Base-by-base conservation (phyloP, 2,888 invertebrate genomes). In the Alsophila aescularia region DNA sequence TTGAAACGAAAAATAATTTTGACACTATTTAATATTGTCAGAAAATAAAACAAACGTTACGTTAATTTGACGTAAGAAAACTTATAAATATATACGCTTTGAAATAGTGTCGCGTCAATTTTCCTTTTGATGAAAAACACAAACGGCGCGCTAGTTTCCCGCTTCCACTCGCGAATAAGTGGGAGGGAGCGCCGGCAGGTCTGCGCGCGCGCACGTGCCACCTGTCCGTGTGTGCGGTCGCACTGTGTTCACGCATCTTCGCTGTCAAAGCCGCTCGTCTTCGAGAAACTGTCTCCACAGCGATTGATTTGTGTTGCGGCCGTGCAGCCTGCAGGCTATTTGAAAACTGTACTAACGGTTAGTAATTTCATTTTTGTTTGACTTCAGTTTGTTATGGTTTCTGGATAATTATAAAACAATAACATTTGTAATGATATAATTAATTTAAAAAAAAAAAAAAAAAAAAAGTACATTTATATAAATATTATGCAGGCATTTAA, bases 121-220 rank as follows among this genome's bases (percentile, higher is more conserved):
- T 42, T 51, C 32, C 15, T 14, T 16, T 24, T n/a, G n/a, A 16
- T 7, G 45, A 47, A 44, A 52, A 52, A 7, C 31, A 7, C 5
- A 8, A 16, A 15, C 14, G 9, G 35, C 36, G 37, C 8, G 47
- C 15, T n/a, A 35, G 39, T 40, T 53, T 53, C 21, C 47, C 12
- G 7, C 21, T n/a, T 18, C n/a, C 31, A 15, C 40, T 5, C 24
- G 18, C 29, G 10, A 35, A 10, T 7, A n/a, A 37, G 50, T 55
- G 55, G 55, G 44, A 55, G 55, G 54, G 55, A 39, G 36, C 47
- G 40, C 40, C 44, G 43, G 27, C 29, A 10, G 36, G 21, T 16
- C 24, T 37, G 48, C 54, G 48, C 52, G 13, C 39, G 43, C 47
- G 34, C 44, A 24, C 42, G 41, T 41, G 58, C 7, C 41, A 32